Evolutionary conservation across 2,113 vertebrate genomes (phyloP), one percentile per base, ranked within the genome.

Genomic region (Entomyzon cyanotis): DNA sequence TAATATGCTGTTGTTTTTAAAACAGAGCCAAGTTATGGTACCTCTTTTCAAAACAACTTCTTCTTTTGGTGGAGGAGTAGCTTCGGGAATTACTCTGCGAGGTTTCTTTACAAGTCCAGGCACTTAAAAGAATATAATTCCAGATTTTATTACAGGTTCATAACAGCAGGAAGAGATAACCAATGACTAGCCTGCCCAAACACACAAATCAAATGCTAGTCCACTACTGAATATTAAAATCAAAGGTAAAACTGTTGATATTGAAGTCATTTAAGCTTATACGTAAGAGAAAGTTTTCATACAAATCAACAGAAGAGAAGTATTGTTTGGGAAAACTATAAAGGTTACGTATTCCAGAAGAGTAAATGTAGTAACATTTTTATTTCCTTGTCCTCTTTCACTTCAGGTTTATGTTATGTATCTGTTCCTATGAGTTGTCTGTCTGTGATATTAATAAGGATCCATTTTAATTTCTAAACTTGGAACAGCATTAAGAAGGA

Each of bases 1-100:
- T 60, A 62, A 78, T 65, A 69, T 53, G 10, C 3, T 30, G 27
- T 2, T 1, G 5, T 79, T 69, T 90, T 91, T 15, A 73, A 56
- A 89, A 33, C 28, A 90, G 11, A 71, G 20, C 33, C 44, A 94
- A 95, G 81, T 84, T 96, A 97, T 96, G 80, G 44, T 98, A 98
- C 98, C 98, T 96, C 96, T 98, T 97, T 98, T 98, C 95, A 98
- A 96, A 98, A 98, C 81, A 90, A 98, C 88, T 98, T 98, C 95
- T 97, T 99, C 98, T 95, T 98, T 97, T 84, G 93, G 90, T 97
- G 98, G 94, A 35, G 98, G 98, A 87, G 98, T 97, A 92, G 96
- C 92, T 86, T 97, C 98, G 8, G 98, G 98, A 97, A 98, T 96
- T 96, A 97, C 91, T 97, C 88, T 98, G 90, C 97, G 98, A 94